phyloP scores from a whole-genome alignment of 2,797 vertebrate species.

The Anas bernieri region DNA sequence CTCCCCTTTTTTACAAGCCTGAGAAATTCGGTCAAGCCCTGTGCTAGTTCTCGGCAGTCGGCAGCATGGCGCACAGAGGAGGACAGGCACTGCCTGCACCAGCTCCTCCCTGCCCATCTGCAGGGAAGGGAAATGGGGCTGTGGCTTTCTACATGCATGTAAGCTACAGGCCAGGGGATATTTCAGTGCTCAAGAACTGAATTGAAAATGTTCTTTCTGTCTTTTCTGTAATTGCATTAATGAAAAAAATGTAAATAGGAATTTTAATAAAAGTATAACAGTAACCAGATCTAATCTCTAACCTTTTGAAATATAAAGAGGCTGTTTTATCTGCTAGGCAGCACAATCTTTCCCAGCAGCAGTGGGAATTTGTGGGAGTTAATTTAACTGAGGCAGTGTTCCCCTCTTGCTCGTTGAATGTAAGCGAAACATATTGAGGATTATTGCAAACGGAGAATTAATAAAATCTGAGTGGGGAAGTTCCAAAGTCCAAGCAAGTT shows the following conservation, averaged over 20 bases:
- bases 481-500: not conserved
- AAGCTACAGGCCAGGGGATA: not conserved
- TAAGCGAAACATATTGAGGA: constrained; percentile 29
- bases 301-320: constrained; percentile 72
- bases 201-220: not conserved
- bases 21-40: not conserved
- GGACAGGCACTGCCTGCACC: not conserved
- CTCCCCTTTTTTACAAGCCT: not conserved
- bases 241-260: constrained; percentile 57
- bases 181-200: not conserved
- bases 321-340: constrained; percentile 63
- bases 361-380: constrained; percentile 60
- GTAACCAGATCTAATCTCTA: constrained; percentile 66
- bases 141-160: not conserved
- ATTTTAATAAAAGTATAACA: constrained; percentile 71
- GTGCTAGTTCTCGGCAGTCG: not conserved
- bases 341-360: constrained; percentile 42
- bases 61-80: fast-evolving
- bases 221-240: constrained; percentile 29
- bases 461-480: not conserved
- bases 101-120: not conserved
- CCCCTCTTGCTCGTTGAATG: constrained; percentile 27
- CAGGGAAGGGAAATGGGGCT: not conserved
- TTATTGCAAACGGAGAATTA: constrained; percentile 47
- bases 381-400: constrained; percentile 44